Base-by-base conservation (phyloP, 1,140 invertebrate species). In the Paraescarpia echinospica region DNA sequence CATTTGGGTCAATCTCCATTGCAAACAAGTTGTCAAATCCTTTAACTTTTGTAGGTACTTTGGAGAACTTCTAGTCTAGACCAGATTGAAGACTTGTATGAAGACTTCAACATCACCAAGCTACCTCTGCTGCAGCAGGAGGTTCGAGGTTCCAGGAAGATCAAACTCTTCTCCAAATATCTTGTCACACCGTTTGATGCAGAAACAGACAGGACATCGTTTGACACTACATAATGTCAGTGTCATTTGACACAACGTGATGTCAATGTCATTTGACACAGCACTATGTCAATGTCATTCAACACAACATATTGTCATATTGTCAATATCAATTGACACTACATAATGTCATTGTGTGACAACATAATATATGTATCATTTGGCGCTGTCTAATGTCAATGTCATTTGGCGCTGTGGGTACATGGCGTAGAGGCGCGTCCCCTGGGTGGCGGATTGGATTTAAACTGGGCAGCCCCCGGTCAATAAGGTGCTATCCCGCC, bases 51-150 rank as follows among this genome's bases (percentile, higher is more conserved):
- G 95, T 95, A 88, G 96, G 96, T 91, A 95, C 94, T 94, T 96
- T 96, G 12, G 95, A 95, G 93, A 96, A 96, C 93, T 96, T 96
- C 93, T 96, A 96, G 93, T 95, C 95, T n/a, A n/a, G n/a, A n/a
- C n/a, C 95, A 98, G 97, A 99, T 99, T 94, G 97, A 97, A 92
- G 99, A 99, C 96, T 96, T 99, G 34, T 99, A 99, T 96, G 99
- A 99, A 96, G 99, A 99, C 96, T 99, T 99, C 96, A 98, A 99
- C 96, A 97, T 99, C 1, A 98, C 98, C 0, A 99, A 99, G 96
- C 96, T 99, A 92, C 99, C 99, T 0, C 96, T 99, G 88, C 95
- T 99, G 93, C 98, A 99, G 94, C 97, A 97, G 93, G 99, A 99
- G 97, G 98, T 99, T 0, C 97, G 99, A 89, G 99, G 99, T 14